Percentiles rank a stretch among this genome's conserved stretches.
These are phyloP conservation scores for Lordiphosa clarofinis DNA, from an alignment of 1,140 invertebrate genomes.

Conservation along the genomic window DNA sequence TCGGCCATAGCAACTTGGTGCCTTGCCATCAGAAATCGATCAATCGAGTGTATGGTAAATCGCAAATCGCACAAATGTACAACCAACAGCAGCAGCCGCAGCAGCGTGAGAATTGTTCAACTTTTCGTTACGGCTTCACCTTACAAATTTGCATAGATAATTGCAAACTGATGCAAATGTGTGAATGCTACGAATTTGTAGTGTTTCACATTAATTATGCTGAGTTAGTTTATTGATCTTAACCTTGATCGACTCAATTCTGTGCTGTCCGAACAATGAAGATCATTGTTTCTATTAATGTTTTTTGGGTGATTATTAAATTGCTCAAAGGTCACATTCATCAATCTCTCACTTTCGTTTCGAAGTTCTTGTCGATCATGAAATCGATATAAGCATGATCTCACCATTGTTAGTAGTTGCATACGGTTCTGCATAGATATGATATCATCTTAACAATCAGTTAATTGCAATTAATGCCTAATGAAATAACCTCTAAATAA, in stretches of 20 bases:
- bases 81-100: background rate
- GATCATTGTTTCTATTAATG: constrained; percentile 46
- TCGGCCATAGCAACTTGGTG: constrained; percentile 2
- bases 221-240: constrained; percentile 27
- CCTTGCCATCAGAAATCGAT: constrained; percentile 46
- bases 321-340: constrained; percentile 62
- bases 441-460: constrained; percentile 42
- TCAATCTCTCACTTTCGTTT: constrained; percentile 71
- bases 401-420: constrained; percentile 24
- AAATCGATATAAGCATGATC: constrained; percentile 39
- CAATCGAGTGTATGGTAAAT: constrained; percentile 27
- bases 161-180: constrained; percentile 67
- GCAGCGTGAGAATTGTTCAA: constrained; percentile 61
- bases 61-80: background rate
- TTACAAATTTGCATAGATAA: constrained; percentile 69
- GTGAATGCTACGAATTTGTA: constrained; percentile 17
- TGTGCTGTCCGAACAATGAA: constrained; percentile 49
- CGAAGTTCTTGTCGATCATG: constrained; percentile 24
- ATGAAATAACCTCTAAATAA: constrained; percentile 21
- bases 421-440: constrained; percentile 45
- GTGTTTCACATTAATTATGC: constrained; percentile 41
- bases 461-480: constrained; percentile 33
- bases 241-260: constrained; percentile 40
- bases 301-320: constrained; percentile 34
- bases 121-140: constrained; percentile 22